phyloP scores from a whole-genome alignment of 2,888 invertebrate genomes.

The Trichopoda pennipes region DNA sequence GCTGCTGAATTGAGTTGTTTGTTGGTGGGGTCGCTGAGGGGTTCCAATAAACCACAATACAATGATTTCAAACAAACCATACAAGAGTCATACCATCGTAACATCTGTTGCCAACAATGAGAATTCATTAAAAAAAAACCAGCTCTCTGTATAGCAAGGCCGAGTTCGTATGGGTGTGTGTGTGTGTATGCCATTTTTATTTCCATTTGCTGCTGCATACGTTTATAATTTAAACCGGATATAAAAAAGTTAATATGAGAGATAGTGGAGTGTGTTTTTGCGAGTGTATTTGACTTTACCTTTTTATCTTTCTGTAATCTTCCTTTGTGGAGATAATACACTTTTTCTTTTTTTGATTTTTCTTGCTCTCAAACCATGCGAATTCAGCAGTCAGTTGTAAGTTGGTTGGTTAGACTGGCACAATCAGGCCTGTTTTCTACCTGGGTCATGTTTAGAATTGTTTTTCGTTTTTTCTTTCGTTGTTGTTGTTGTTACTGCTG shows the following conservation, averaged over 20 bases:
- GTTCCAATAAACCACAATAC: constrained; percentile 52
- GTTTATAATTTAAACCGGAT: constrained; percentile 25
- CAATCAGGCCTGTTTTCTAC: constrained; percentile 33
- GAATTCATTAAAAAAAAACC: constrained; percentile 40
- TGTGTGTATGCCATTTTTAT: constrained; percentile 10
- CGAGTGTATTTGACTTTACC: constrained; percentile 54
- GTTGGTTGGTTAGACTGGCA: constrained; percentile 44
- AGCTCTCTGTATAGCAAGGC: constrained; percentile 4
- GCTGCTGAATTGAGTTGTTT: background rate
- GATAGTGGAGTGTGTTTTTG: background rate
- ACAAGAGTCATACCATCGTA: constrained; percentile 44
- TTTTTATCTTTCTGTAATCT: constrained; percentile 37
- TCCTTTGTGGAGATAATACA: constrained; percentile 49
- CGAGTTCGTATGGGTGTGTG: background rate
- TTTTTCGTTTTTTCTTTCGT: constrained; percentile 8
- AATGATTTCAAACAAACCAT: constrained; percentile 60
- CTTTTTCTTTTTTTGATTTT: constrained; percentile 26
- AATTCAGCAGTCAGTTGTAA: constrained; percentile 49
- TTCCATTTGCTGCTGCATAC: constrained; percentile 30
- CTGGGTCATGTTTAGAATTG: constrained; percentile 47
- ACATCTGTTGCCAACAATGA: constrained; percentile 65
- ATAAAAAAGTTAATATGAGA: constrained; percentile 1
- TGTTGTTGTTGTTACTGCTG: background rate
- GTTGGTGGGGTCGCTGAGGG: background rate
- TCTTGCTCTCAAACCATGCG: constrained; percentile 7